phyloP scores from a whole-genome alignment of 2,113 vertebrate genomes.

The Chamaea fasciata region DNA sequence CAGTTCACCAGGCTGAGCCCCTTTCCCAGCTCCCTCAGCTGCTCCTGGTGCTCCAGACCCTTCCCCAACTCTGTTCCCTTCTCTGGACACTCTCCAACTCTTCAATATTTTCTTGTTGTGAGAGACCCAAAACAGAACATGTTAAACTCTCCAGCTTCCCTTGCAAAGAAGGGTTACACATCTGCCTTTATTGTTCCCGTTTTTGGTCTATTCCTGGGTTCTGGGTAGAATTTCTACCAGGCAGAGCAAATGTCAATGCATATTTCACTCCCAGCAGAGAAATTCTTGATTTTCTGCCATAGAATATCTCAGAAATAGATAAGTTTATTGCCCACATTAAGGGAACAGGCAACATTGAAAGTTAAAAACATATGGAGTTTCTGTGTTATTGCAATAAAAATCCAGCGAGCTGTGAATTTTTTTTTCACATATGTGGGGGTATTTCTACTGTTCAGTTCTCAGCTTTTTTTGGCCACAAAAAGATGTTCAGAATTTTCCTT shows the following conservation, averaged over 20 bases:
- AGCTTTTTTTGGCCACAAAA: not conserved
- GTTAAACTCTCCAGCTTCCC: not conserved
- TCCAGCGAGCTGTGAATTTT: not conserved
- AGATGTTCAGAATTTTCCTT: not conserved
- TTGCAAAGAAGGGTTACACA: not conserved
- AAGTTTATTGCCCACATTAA: not conserved
- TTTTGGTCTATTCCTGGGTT: not conserved
- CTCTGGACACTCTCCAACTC: not conserved
- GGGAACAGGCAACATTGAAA: not conserved
- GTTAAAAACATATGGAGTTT: not conserved
- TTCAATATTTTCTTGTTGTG: not conserved
- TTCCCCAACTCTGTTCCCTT: not conserved
- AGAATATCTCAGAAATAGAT: not conserved
- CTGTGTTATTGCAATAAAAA: not conserved
- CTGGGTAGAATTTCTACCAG: not conserved
- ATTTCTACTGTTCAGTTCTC: conserved; percentile 20
- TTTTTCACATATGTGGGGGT: not conserved
- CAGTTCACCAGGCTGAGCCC: not conserved
- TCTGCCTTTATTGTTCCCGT: not conserved
- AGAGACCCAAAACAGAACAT: not conserved
- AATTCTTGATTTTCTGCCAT: not conserved
- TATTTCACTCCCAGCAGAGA: not conserved
- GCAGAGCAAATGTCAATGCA: not conserved
- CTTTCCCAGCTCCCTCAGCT: not conserved
- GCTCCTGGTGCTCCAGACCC: not conserved